A percentile compares a stretch with the other conserved stretches of the same genome.
Conservation (phyloP, 2,797 vertebrate genomes). For the Labeo calbasu region DNA sequence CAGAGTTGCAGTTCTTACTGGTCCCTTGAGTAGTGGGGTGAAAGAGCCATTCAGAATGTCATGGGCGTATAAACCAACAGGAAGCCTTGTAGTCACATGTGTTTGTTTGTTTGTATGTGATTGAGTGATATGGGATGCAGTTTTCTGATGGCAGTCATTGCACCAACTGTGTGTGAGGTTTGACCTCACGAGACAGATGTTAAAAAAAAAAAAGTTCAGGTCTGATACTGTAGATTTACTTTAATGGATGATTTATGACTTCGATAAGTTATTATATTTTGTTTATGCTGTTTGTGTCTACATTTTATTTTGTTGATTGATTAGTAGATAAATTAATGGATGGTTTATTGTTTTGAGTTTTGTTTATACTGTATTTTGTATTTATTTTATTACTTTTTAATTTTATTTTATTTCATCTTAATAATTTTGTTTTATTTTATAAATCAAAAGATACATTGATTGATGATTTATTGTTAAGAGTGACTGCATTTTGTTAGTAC, state of each 20-base stretch:
- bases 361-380: not conserved
- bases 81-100: slow-evolving; percentile 14
- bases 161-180: not conserved
- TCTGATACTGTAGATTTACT: not conserved
- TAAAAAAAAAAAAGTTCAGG: not conserved
- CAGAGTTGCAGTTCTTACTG: slow-evolving; percentile 76
- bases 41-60: slow-evolving; percentile 70
- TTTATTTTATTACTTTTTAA: not conserved
- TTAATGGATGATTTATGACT: not conserved
- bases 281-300: too few species aligned
- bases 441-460: too few species aligned
- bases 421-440: too few species aligned
- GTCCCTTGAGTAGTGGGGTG: slow-evolving; percentile 59
- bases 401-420: too few species aligned
- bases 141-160: slow-evolving; percentile 2
- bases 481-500: not conserved
- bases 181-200: not conserved
- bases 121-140: slow-evolving; percentile 11
- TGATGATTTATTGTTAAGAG: too few species aligned
- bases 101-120: slow-evolving; percentile 30
- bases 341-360: too few species aligned
- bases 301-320: too few species aligned
- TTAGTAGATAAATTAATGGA: too few species aligned
- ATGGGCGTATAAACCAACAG: slow-evolving; percentile 66
- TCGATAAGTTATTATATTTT: not conserved